Conservation (phyloP, 2,888 invertebrate species). For the Tribolium freemani region DNA sequence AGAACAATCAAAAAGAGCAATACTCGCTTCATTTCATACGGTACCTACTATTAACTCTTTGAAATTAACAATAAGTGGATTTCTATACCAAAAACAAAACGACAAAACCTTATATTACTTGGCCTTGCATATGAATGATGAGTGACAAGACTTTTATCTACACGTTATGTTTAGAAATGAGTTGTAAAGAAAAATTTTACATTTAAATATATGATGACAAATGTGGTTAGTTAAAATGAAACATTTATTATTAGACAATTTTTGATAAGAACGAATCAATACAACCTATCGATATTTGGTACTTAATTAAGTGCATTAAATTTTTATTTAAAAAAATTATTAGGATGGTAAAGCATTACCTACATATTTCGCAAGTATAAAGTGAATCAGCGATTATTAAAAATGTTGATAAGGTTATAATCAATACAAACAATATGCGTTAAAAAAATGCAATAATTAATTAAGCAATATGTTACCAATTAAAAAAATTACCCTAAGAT, state of each 20-base stretch:
- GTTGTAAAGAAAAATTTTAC: no score
- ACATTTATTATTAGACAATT: no score
- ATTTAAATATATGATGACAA: no score
- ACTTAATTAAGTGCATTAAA: neutral
- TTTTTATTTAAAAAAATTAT: neutral
- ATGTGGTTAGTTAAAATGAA: no score
- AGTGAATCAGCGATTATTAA: neutral
- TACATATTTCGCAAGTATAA: neutral
- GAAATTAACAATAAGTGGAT: neutral
- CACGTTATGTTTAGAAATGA: neutral
- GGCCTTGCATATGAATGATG: neutral
- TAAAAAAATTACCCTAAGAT: no score
- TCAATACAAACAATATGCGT: neutral
- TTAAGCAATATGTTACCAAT: no score
- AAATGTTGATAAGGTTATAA: neutral
- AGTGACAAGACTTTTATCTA: neutral
- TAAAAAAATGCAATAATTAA: neutral
- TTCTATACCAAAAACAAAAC: neutral
- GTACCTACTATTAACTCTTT: neutral
- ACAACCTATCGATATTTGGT: neutral
- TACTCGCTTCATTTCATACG: neutral
- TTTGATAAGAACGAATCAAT: no score
- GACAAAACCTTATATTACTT: neutral
- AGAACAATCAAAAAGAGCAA: neutral
- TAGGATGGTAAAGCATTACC: no score